Conservation (phyloP, 2,888 invertebrate genomes). For the Scaptodrosophila latifasciaeformis region DNA sequence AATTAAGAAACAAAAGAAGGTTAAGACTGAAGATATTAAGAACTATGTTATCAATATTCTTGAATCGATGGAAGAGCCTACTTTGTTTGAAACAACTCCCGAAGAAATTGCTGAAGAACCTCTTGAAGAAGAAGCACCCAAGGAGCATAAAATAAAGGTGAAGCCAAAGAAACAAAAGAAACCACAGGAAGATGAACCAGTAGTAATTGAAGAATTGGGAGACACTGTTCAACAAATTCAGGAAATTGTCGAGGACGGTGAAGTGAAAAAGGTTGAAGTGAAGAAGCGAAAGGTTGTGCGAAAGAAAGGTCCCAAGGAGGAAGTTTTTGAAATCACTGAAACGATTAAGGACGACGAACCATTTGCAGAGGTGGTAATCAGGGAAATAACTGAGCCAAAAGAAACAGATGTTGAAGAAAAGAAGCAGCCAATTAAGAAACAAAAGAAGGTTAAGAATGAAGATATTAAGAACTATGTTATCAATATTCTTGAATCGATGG, state of each 20-base stretch:
- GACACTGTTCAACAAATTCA: constrained; percentile 16
- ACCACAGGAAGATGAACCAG: constrained; percentile 19
- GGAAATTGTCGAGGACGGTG: constrained; percentile 12
- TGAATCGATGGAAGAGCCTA: too few species aligned
- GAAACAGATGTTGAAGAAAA: constrained; percentile 18
- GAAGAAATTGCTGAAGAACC: too few species aligned
- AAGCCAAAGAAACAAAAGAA: too few species aligned
- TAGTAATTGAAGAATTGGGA: constrained; percentile 20
- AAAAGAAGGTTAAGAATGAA: constrained; percentile 31
- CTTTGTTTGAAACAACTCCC: too few species aligned
- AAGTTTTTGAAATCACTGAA: constrained; percentile 54
- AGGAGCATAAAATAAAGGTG: constrained; percentile 63
- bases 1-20: constrained; percentile 23
- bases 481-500: constrained; percentile 2
- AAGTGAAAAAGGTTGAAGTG: constrained; percentile 18
- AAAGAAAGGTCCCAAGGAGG: constrained; percentile 49
- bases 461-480: constrained; percentile 13
- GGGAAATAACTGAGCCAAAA: constrained; percentile 13
- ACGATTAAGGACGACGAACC: constrained; percentile 55
- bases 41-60: constrained; percentile 15
- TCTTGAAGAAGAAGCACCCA: constrained; percentile 46
- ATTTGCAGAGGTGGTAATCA: constrained; percentile 69
- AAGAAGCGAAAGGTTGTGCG: constrained; percentile 56
- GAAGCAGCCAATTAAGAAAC: constrained; percentile 4
- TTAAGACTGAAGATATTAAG: constrained; percentile 20